Evolutionary conservation across 92 coral and sea anemone species (phyloP), one percentile per base, ranked within the genome.

Genomic region (Nematostella vectensis): DNA sequence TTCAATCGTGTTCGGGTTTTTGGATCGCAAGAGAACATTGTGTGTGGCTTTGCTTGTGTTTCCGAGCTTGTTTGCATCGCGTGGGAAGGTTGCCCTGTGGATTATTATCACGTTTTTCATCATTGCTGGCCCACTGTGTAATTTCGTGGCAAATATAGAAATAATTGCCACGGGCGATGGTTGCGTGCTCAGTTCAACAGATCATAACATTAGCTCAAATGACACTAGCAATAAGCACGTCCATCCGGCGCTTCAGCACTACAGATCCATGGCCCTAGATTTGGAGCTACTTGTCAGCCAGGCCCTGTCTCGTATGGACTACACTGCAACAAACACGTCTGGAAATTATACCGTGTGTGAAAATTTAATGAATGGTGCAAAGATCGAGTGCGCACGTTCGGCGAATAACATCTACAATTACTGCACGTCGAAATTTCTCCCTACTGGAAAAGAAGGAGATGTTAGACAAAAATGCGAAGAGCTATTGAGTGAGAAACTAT

Each of bases 81-180:
- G 94, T 29, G 99, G 93, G 15, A 82, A 88, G 57, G 55, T 93
- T 18, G 82, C 88, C 0, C 19, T 87, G 40, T 93, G 95, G 95
- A 42, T 93, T 58, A 38, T 87, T 1, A 73, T 93, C 38, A 56
- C 83, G 43, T 93, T 75, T 57, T 87, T 87, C 58, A 28, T 79
- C 31, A 61, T 93, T 26, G 70, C 88, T 25, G 99, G 99, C 8
- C 96, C 99, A 12, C 30, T 87, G 71, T 93, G 99, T 66, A 93
- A 93, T 60, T 76, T 81, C 40, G 67, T 80, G 47, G 87, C 76
- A 16, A 93, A 93, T 71, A 76, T 82, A 22, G 59, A 63, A 24
- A 48, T 85, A 13, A 73, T 72, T 40, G 84, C 84, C 17, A 29
- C 40, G 38, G 55, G 72, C 13, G 54, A 79, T 26, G 69, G 75